Conservation (phyloP, 2,888 invertebrate genomes). For the Bembecia ichneumoniformis region DNA sequence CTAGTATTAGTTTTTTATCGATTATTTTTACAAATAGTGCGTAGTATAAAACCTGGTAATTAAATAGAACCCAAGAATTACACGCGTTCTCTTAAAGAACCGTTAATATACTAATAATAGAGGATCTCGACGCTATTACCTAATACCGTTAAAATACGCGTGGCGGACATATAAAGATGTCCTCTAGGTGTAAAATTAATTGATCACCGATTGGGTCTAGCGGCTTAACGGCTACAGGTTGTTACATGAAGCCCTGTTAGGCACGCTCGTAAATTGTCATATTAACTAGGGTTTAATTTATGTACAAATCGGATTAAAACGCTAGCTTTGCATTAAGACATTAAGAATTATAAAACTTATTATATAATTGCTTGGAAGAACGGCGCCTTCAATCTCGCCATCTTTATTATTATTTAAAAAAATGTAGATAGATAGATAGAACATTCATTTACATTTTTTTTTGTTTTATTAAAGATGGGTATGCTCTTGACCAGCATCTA, state of each 20-base stretch:
- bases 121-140: slow-evolving; percentile 9
- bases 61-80: neutral
- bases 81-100: slow-evolving; percentile 1
- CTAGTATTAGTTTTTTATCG: neutral
- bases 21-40: no score
- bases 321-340: slow-evolving; percentile 32
- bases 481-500: no score
- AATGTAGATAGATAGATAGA: neutral
- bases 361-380: slow-evolving; percentile 10
- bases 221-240: slow-evolving; percentile 17
- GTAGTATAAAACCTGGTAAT: no score
- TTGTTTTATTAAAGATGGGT: no score
- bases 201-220: slow-evolving; percentile 29
- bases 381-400: neutral
- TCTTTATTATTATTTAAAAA: neutral
- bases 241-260: slow-evolving; percentile 21
- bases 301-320: slow-evolving; percentile 40
- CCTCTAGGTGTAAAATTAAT: slow-evolving; percentile 44
- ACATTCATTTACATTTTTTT: no score
- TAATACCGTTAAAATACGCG: slow-evolving; percentile 32
- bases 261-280: slow-evolving; percentile 47
- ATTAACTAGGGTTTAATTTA: slow-evolving; percentile 46
- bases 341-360: slow-evolving; percentile 36
- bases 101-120: slow-evolving; percentile 25
- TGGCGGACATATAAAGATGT: slow-evolving; percentile 41